Evolutionary conservation across 1,140 invertebrate species (phyloP).

Genomic region (Ditylenchus dipsaci): DNA sequence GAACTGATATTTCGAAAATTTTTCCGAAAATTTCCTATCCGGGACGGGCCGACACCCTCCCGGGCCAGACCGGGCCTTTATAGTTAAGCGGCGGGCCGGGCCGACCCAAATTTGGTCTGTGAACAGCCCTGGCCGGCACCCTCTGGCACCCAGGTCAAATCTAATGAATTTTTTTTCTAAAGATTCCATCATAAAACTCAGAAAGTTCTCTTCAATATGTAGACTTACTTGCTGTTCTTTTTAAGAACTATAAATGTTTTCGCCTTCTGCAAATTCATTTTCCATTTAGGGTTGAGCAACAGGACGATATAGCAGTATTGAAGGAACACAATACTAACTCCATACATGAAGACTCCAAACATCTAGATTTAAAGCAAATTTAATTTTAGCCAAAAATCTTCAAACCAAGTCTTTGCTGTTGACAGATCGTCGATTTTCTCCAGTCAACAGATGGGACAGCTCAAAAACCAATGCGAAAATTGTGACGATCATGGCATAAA

Average conservation of each 20-base stretch:
- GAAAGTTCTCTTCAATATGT: neutral
- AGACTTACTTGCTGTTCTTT: constrained; percentile 9
- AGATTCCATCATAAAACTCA: no score
- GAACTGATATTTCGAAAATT: no score
- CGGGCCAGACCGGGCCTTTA: no score
- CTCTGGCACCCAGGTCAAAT: no score
- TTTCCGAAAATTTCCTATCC: no score
- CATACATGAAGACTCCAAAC: constrained; percentile 94
- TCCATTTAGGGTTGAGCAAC: constrained; percentile 74
- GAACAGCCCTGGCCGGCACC: no score
- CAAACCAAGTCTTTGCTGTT: constrained; percentile 42
- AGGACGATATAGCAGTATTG: constrained; percentile 93
- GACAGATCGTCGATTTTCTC: constrained; percentile 32
- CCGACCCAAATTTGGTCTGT: no score
- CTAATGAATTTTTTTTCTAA: no score
- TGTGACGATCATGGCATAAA: constrained; percentile 44
- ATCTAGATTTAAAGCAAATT: constrained; percentile 65
- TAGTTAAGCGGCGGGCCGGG: no score
- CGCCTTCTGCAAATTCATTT: constrained; percentile 10
- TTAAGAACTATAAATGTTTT: neutral
- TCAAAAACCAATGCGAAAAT: constrained; percentile 55
- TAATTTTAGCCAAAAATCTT: constrained; percentile 18
- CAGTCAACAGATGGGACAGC: constrained; percentile 46
- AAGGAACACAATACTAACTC: constrained; percentile 86
- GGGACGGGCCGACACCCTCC: no score